Evolutionary conservation across 1,140 invertebrate genomes (phyloP).

Genomic region (Diprion similis): DNA sequence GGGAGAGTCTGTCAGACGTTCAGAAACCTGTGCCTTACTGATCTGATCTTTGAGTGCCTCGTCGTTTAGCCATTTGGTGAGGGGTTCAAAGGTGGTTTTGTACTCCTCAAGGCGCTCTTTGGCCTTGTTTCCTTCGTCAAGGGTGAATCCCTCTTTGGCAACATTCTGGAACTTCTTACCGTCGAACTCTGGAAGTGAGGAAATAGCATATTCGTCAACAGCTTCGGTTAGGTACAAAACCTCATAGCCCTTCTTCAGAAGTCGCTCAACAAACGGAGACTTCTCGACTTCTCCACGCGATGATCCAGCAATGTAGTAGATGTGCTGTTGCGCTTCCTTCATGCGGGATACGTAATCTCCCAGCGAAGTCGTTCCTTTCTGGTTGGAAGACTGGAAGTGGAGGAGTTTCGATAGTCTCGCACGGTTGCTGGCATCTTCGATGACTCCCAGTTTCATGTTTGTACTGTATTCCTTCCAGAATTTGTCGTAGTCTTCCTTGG

Average conservation of each 20-base stretch:
- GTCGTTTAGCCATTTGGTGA: slow-evolving; percentile 91
- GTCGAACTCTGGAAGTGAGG: slow-evolving; percentile 97
- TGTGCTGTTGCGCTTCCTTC: slow-evolving; percentile 96
- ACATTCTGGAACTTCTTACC: slow-evolving; percentile 99
- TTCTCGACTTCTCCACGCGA: slow-evolving; percentile 87
- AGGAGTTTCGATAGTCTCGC: slow-evolving; percentile 94
- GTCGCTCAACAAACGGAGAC: slow-evolving; percentile 95
- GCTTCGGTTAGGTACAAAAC: slow-evolving; percentile 96
- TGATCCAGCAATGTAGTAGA: slow-evolving; percentile 96
- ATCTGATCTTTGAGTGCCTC: slow-evolving; percentile 86
- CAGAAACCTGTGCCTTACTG: slow-evolving; percentile 85
- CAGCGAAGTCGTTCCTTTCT: slow-evolving; percentile 75
- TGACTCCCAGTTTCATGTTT: slow-evolving; percentile 96
- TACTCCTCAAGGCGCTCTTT: slow-evolving; percentile 85
- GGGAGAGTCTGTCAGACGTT: slow-evolving; percentile 90
- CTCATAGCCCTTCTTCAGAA: slow-evolving; percentile 95
- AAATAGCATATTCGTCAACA: slow-evolving; percentile 98
- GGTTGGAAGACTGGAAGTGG: slow-evolving; percentile 87
- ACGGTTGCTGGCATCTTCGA: slow-evolving; percentile 97
- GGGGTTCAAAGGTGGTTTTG: slow-evolving; percentile 85
- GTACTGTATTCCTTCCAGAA: slow-evolving; percentile 99
- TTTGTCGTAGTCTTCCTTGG: slow-evolving; percentile 87
- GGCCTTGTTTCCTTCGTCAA: slow-evolving; percentile 84
- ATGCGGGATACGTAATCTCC: slow-evolving; percentile 93
- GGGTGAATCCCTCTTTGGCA: slow-evolving; percentile 95